Percentiles rank a stretch among this genome's conserved stretches.
These are phyloP conservation scores for Keiferia lycopersicella DNA, from an alignment of 2,888 invertebrate genomes.

Conservation along the genomic window DNA sequence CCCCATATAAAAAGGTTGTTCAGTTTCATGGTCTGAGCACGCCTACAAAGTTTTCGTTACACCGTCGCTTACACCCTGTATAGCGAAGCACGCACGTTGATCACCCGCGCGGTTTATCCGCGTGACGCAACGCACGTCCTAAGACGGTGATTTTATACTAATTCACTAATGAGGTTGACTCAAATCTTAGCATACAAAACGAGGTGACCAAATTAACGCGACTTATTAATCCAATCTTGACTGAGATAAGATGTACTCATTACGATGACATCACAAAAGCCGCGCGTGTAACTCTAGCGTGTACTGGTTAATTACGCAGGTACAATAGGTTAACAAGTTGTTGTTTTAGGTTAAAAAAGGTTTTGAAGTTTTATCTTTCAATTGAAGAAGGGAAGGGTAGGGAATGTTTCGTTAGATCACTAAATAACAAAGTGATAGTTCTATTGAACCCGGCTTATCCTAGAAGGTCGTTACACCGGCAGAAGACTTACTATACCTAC, in stretches of 20 bases:
- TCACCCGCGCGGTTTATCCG: no score
- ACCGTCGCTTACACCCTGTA: no score
- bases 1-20: no score
- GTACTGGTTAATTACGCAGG: not conserved
- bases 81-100: no score
- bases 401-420: not conserved
- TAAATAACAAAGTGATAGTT: not conserved
- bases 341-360: no score
- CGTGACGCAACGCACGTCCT: not conserved
- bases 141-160: not conserved
- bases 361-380: no score
- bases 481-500: not conserved
- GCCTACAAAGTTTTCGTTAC: no score
- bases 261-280: not conserved
- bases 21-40: no score
- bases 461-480: not conserved
- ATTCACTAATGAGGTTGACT: not conserved
- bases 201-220: not conserved
- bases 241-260: not conserved
- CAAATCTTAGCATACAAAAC: not conserved
- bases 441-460: not conserved
- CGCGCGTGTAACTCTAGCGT: not conserved
- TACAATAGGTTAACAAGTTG: no score
- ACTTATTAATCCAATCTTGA: slow-evolving; percentile 1
- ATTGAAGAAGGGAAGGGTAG: no score